A percentile compares a stretch with the other conserved stretches of the same genome.
phyloP scores from a whole-genome alignment of 2,888 invertebrate species.

The Hyppa rectilinea region DNA sequence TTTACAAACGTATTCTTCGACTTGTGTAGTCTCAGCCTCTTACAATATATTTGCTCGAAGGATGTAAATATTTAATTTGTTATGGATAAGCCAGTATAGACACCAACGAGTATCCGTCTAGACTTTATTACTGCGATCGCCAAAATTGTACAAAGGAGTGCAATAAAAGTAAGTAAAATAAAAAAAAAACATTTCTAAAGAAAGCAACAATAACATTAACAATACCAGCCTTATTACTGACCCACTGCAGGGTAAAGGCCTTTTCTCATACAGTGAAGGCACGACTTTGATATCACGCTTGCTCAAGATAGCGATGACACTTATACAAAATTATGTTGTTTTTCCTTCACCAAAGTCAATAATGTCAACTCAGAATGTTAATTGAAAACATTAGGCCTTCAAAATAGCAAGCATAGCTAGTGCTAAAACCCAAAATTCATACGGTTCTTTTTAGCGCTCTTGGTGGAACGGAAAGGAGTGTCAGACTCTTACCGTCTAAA shows the following conservation, averaged over 20 bases:
- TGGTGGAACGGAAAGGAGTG: too few species aligned
- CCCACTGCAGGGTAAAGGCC: background rate
- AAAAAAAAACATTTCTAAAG: background rate
- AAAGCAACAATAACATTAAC: background rate
- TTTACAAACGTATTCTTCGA: background rate
- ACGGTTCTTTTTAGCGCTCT: too few species aligned
- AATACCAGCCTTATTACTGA: background rate
- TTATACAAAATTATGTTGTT: too few species aligned
- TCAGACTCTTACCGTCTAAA: too few species aligned
- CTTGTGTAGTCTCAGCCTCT: too few species aligned
- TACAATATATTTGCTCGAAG: too few species aligned
- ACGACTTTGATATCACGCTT: background rate
- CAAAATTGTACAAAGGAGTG: background rate
- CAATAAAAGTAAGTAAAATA: background rate
- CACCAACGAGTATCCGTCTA: background rate
- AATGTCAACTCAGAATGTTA: background rate
- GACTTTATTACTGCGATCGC: background rate
- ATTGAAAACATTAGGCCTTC: too few species aligned
- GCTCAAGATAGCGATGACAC: too few species aligned
- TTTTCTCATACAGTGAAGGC: background rate
- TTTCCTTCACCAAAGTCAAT: background rate
- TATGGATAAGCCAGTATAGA: background rate
- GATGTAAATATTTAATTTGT: background rate
- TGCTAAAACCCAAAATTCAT: background rate
- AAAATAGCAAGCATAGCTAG: background rate